Conservation (phyloP, 2,888 invertebrate genomes). For the Ichneumoninae sp. region DNA sequence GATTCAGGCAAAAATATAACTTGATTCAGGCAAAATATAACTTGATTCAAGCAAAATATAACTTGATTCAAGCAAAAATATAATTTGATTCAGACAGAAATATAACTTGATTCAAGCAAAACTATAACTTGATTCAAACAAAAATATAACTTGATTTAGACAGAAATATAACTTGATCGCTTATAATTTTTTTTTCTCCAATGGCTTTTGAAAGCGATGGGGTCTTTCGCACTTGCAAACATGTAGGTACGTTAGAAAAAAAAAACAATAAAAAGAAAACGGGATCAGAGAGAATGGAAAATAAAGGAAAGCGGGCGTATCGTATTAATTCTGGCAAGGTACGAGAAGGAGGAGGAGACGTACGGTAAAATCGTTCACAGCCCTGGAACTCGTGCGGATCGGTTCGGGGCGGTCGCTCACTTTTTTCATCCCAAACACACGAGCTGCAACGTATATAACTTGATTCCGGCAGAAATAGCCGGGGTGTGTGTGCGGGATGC, state of each 20-base stretch:
- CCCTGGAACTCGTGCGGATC: slow-evolving; percentile 17
- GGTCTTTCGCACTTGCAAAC: too few species aligned
- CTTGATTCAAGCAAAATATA: too few species aligned
- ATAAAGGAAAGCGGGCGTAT: slow-evolving; percentile 55
- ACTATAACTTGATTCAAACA: too few species aligned
- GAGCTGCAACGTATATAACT: slow-evolving; percentile 67
- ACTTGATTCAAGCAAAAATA: slow-evolving; percentile 34
- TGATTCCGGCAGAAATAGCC: slow-evolving; percentile 20
- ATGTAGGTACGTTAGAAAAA: not conserved
- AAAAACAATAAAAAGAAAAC: slow-evolving; percentile 11
- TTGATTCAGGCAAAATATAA: too few species aligned
- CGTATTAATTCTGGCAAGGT: slow-evolving; percentile 44
- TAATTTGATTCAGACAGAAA: too few species aligned
- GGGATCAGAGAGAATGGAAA: slow-evolving; percentile 30
- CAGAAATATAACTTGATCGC: too few species aligned
- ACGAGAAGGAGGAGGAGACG: slow-evolving; percentile 19
- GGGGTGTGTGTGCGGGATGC: not conserved
- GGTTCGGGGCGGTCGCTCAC: slow-evolving; percentile 29
- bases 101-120: not conserved
- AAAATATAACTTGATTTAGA: too few species aligned
- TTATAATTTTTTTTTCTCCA: too few species aligned
- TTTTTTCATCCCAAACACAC: slow-evolving; percentile 63
- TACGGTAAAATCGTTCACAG: slow-evolving; percentile 56
- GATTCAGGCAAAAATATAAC: too few species aligned
- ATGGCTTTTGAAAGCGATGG: too few species aligned